Conservation (phyloP, 2,888 invertebrate genomes). For the Leucophenga maculata region DNA sequence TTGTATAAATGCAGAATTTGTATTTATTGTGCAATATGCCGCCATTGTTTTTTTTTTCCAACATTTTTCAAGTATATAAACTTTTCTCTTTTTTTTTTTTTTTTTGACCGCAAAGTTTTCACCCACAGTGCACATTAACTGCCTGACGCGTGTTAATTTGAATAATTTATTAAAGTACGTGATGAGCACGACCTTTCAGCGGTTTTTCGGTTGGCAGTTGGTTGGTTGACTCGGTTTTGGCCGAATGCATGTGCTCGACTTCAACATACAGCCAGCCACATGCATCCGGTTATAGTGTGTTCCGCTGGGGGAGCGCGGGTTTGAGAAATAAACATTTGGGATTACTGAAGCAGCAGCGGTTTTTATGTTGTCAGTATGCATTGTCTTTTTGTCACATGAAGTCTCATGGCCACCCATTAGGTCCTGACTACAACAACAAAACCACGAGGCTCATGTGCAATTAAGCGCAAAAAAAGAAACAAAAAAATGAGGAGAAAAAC, state of each 20-base stretch:
- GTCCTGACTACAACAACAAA: neutral
- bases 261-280: neutral
- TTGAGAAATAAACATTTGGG: conserved; percentile 9
- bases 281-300: too few relatives aligned
- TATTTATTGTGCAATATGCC: neutral
- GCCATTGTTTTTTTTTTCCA: neutral
- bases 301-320: too few relatives aligned
- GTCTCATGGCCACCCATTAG: neutral
- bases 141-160: conserved; percentile 63
- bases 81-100: neutral
- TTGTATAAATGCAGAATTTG: conserved; percentile 32
- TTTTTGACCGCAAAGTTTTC: conserved; percentile 60
- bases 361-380: conserved; percentile 2
- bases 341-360: conserved; percentile 6
- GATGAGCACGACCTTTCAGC: conserved; percentile 62
- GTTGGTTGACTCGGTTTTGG: neutral
- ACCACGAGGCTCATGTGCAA: conserved; percentile 45
- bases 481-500: conserved; percentile 58
- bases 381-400: neutral
- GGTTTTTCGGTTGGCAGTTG: conserved; percentile 26
- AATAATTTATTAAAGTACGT: conserved; percentile 68
- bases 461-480: conserved; percentile 54
- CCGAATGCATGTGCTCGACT: neutral
- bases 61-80: neutral
- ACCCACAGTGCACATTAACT: conserved; percentile 40